phyloP scores from a whole-genome alignment of 2,888 invertebrate species.

The Polymixis lichenea region DNA sequence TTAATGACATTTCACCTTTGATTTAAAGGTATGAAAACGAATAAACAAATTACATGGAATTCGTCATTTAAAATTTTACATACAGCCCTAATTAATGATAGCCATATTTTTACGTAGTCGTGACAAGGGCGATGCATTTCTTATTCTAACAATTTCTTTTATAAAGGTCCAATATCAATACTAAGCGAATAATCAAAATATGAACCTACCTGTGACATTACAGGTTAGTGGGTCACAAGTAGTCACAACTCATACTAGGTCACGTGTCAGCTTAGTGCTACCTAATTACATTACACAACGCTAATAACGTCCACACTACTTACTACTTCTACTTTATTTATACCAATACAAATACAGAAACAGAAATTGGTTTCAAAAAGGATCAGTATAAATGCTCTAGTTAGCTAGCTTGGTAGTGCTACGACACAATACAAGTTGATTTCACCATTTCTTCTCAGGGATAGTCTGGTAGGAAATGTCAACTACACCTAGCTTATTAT shows the following conservation, averaged over 20 bases:
- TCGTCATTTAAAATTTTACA: no score
- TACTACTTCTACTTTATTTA: neutral
- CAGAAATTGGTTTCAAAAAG: no score
- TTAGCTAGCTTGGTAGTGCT: no score
- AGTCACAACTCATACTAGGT: slow-evolving; percentile 26
- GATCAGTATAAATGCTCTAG: no score
- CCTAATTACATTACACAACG: slow-evolving; percentile 42
- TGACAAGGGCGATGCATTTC: neutral
- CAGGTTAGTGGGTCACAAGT: slow-evolving; percentile 26
- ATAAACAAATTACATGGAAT: no score
- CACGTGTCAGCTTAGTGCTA: slow-evolving; percentile 25
- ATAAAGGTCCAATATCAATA: neutral
- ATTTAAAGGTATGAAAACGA: neutral
- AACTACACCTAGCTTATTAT: no score
- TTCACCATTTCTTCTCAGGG: no score
- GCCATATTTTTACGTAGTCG: neutral
- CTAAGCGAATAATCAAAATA: neutral
- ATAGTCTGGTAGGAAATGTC: no score
- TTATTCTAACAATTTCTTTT: neutral
- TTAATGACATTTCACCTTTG: no score
- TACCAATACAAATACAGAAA: no score
- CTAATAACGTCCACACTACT: slow-evolving; percentile 9
- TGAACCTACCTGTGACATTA: slow-evolving; percentile 3
- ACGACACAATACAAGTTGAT: no score
- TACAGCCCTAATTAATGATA: neutral